Evolutionary conservation across 2,797 vertebrate species (phyloP).

Genomic region (Gadopsis marmoratus): DNA sequence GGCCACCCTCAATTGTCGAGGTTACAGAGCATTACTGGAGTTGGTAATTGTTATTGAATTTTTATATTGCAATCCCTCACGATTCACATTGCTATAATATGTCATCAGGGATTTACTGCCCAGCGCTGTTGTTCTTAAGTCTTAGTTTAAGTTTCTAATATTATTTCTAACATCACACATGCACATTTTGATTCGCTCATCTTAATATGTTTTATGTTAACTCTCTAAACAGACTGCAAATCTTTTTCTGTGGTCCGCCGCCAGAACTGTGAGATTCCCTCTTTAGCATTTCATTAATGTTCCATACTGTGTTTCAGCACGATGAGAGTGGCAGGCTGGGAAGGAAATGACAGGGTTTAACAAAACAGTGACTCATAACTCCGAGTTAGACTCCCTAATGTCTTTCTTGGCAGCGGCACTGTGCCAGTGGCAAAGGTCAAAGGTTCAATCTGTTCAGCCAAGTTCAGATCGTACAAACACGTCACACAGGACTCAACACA

Average conservation of each 20-base stretch:
- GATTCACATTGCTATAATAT: not conserved
- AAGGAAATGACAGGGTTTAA: slow-evolving; percentile 68
- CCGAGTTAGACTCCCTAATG: slow-evolving; percentile 54
- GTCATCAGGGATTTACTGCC: no score
- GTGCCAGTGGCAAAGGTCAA: slow-evolving; percentile 63
- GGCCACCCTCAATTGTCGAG: no score
- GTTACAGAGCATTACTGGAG: not conserved
- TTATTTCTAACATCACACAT: not conserved
- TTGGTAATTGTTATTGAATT: not conserved
- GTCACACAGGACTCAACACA: slow-evolving; percentile 41
- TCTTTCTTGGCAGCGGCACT: slow-evolving; percentile 62
- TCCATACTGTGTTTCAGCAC: slow-evolving; percentile 11
- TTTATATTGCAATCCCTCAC: not conserved
- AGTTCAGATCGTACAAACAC: slow-evolving; percentile 34
- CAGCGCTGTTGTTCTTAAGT: not conserved
- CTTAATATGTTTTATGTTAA: slow-evolving; percentile 8
- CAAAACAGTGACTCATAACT: slow-evolving; percentile 72
- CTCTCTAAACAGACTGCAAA: slow-evolving; percentile 23
- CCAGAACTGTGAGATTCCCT: slow-evolving; percentile 20
- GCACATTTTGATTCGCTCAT: slow-evolving; percentile 20
- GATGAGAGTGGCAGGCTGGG: slow-evolving; percentile 41
- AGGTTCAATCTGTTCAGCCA: slow-evolving; percentile 60
- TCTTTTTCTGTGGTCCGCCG: slow-evolving; percentile 11
- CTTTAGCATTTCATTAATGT: slow-evolving; percentile 28
- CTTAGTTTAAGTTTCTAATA: not conserved